Evolutionary conservation across 2,888 invertebrate genomes (phyloP).

Genomic region (Drosophila mulleri): DNA sequence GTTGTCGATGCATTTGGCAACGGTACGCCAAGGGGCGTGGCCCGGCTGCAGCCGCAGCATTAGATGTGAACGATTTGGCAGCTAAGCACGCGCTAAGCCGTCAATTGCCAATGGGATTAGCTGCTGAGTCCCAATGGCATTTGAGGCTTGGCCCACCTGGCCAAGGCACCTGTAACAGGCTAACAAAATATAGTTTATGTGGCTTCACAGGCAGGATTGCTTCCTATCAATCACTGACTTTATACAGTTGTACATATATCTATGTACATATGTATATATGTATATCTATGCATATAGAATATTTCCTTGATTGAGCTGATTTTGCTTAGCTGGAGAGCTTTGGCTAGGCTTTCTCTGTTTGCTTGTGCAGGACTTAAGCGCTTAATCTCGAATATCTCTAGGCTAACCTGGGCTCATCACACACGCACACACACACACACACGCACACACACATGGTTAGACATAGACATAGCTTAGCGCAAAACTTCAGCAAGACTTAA

Average conservation of each 20-base stretch:
- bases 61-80: constrained; percentile 58
- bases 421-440: constrained; percentile 11
- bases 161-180: neutral
- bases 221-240: neutral
- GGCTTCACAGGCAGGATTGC: neutral
- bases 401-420: constrained; percentile 8
- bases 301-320: neutral
- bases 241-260: neutral
- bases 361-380: constrained; percentile 1
- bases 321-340: neutral
- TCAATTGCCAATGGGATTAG: constrained; percentile 58
- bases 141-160: constrained; percentile 10
- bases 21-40: constrained; percentile 13
- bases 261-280: neutral
- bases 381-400: constrained; percentile 14
- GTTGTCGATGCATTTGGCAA: constrained; percentile 19
- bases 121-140: constrained; percentile 28
- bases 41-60: constrained; percentile 19
- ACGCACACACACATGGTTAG: constrained; percentile 7
- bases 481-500: constrained; percentile 43
- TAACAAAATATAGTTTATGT: neutral
- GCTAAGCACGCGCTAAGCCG: constrained; percentile 57
- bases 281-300: neutral
- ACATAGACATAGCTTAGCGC: constrained; percentile 7
- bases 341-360: neutral